Conservation (phyloP, 2,113 vertebrate species). For the Pagrus major region DNA sequence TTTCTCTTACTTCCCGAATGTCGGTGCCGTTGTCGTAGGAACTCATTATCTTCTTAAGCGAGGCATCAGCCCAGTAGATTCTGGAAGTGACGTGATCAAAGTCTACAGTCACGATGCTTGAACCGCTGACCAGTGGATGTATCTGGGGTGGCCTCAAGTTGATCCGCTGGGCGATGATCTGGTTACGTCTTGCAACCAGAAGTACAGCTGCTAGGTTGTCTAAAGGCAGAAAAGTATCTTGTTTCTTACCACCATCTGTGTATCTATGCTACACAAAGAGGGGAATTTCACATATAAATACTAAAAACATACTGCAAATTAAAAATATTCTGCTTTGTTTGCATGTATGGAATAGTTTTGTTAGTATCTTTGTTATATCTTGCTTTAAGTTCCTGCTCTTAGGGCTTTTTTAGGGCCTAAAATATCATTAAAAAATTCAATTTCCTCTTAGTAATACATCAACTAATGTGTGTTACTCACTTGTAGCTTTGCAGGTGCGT, state of each 20-base stretch:
- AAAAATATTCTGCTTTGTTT: not conserved
- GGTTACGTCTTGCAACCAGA: constrained; percentile 74
- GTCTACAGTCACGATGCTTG: constrained; percentile 75
- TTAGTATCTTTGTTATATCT: not conserved
- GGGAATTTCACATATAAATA: not conserved
- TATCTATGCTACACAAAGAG: not conserved
- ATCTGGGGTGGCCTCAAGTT: constrained; percentile 67
- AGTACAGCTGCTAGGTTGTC: constrained; percentile 70
- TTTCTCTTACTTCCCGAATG: constrained; percentile 53
- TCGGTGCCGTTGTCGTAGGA: constrained; percentile 74
- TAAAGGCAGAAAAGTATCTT: constrained; percentile 26
- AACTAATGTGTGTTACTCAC: constrained; percentile 35
- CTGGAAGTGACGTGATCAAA: constrained; percentile 76
- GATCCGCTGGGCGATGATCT: constrained; percentile 74
- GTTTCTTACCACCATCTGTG: not conserved
- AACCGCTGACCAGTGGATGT: constrained; percentile 64
- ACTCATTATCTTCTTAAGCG: constrained; percentile 78
- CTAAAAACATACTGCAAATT: not conserved
- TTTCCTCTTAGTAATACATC: not conserved
- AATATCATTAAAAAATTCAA: not conserved
- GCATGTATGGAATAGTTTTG: not conserved
- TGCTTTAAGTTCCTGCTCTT: not conserved
- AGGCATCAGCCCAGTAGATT: constrained; percentile 81
- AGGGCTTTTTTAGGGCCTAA: not conserved
- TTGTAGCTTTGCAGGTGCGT: constrained; percentile 78